A percentile compares a stretch with the other conserved stretches of the same genome.
These are phyloP conservation scores for Acromyrmex heyeri DNA, from an alignment of 1,140 invertebrate species.

Conservation along the genomic window DNA sequence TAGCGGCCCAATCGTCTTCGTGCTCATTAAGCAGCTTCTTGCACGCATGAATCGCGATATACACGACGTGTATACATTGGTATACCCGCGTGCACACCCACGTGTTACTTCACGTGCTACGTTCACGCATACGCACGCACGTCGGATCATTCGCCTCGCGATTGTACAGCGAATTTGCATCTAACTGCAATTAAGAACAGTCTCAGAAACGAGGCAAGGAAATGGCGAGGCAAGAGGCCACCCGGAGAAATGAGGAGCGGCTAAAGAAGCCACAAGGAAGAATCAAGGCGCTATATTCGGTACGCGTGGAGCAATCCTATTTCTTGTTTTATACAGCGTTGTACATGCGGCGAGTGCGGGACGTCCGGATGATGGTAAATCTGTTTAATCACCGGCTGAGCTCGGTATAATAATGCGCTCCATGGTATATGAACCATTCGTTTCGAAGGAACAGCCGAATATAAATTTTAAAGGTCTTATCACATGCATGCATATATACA, in stretches of 20 bases:
- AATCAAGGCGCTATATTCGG: slow-evolving; percentile 12
- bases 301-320: slow-evolving; percentile 6
- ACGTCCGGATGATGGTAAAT: slow-evolving; percentile 33
- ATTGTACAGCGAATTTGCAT: slow-evolving; percentile 81
- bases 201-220: slow-evolving; percentile 55
- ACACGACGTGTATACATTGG: neutral
- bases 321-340: neutral
- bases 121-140: slow-evolving; percentile 8
- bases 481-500: neutral
- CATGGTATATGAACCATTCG: neutral
- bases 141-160: slow-evolving; percentile 47
- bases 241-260: slow-evolving; percentile 57
- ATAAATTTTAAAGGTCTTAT: neutral
- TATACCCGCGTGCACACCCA: neutral
- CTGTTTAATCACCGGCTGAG: slow-evolving; percentile 10
- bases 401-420: slow-evolving; percentile 7
- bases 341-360: slow-evolving; percentile 6
- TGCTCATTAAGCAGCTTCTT: slow-evolving; percentile 56
- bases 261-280: slow-evolving; percentile 10
- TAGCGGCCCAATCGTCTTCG: slow-evolving; percentile 39
- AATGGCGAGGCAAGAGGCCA: slow-evolving; percentile 25
- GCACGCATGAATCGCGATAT: slow-evolving; percentile 43
- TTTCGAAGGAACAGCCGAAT: neutral
- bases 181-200: slow-evolving; percentile 81
- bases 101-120: neutral